phyloP scores from a whole-genome alignment of 1,140 invertebrate species.

The Phymastichus coffea region DNA sequence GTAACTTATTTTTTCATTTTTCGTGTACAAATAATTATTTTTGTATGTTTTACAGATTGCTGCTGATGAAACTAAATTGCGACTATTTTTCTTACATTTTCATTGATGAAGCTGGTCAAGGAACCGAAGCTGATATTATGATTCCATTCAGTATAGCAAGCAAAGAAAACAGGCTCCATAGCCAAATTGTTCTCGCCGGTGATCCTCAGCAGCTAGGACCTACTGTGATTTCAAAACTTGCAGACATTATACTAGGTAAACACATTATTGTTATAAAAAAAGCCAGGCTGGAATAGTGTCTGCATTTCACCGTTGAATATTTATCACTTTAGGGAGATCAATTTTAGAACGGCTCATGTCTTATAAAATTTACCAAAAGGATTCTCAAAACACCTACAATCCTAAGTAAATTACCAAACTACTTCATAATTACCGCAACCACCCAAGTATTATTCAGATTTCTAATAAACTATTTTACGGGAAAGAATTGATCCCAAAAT shows the following conservation, averaged over 20 bases:
- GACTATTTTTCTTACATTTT: conserved; percentile 3
- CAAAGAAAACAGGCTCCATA: conserved; percentile 34
- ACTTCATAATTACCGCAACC: conserved; percentile 65
- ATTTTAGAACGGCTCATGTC: conserved; percentile 59
- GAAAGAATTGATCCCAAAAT: conserved; percentile 53
- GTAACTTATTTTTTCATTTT: no score
- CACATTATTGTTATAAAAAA: no score
- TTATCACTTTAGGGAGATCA: conserved; percentile 38
- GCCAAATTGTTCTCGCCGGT: conserved; percentile 72
- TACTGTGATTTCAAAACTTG: conserved; percentile 61
- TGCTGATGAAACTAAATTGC: neutral
- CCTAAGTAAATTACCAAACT: conserved; percentile 60
- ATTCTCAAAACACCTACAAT: conserved; percentile 54
- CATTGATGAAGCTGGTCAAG: conserved; percentile 79
- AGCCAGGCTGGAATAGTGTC: neutral
- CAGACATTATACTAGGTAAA: conserved; percentile 44
- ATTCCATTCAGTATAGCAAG: conserved; percentile 61
- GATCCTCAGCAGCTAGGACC: conserved; percentile 84
- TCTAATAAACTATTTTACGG: conserved; percentile 67
- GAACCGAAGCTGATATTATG: conserved; percentile 73
- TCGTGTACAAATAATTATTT: neutral
- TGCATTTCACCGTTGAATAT: neutral
- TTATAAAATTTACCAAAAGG: conserved; percentile 52
- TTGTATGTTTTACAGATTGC: neutral
- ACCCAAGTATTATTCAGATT: conserved; percentile 62